These are phyloP conservation scores for Eupeodes latifasciatus DNA, from an alignment of 2,888 invertebrate genomes.

Conservation along the genomic window DNA sequence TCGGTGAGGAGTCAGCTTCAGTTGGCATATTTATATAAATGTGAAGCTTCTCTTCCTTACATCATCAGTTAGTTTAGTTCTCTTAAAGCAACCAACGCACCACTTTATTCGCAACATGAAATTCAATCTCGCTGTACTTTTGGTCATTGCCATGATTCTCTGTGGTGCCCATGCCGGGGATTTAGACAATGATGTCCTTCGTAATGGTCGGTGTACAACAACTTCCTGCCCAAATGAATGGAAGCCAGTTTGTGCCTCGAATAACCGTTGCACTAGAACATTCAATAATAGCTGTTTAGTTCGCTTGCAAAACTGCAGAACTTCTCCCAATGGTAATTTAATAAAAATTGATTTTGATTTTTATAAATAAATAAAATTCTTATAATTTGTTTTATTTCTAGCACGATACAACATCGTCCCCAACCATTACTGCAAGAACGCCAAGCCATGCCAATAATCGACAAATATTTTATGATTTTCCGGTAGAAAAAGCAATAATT, in stretches of 20 bases:
- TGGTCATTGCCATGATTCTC: background rate
- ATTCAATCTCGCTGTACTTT: background rate
- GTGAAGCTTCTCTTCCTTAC: background rate
- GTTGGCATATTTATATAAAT: background rate
- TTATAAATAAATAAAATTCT: background rate
- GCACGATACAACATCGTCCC: conserved; percentile 19
- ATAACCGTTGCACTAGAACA: conserved; percentile 15
- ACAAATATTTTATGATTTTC: no score
- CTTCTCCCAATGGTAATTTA: conserved; percentile 14
- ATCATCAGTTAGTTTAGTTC: conserved; percentile 16
- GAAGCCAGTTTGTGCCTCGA: conserved; percentile 59
- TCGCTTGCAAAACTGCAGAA: conserved; percentile 34
- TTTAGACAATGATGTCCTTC: background rate
- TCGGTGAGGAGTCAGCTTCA: background rate
- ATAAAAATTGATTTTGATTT: background rate
- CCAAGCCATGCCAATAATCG: conserved; percentile 9
- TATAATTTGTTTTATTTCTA: conserved; percentile 8
- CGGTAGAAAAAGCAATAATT: no score
- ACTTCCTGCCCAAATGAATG: conserved; percentile 35
- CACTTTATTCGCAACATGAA: background rate
- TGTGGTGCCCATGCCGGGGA: background rate
- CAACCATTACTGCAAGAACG: conserved; percentile 9
- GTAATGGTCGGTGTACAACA: background rate
- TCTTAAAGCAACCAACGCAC: background rate
- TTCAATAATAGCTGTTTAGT: conserved; percentile 54